Evolutionary conservation across 1,140 invertebrate species (phyloP).

Genomic region (Philopotamus ludificatus): DNA sequence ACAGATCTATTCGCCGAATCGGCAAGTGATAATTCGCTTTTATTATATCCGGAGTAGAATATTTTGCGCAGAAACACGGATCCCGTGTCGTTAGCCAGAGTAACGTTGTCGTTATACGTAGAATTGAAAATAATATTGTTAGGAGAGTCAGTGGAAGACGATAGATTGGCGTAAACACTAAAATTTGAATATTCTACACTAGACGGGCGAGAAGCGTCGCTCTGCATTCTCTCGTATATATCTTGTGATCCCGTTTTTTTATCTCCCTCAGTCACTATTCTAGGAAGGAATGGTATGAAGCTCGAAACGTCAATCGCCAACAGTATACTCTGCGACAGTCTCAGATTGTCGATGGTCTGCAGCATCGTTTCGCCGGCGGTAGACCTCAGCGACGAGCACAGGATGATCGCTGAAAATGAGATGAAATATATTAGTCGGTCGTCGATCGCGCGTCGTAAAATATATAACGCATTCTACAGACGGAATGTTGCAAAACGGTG

Average conservation of each 20-base stretch:
- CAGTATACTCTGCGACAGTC: conserved; percentile 47
- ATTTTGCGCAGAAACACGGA: too few relatives aligned
- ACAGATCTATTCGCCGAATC: not conserved
- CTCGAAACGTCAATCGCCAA: conserved; percentile 39
- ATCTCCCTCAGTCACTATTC: conserved; percentile 16
- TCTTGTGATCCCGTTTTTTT: not conserved
- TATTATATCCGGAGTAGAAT: too few relatives aligned
- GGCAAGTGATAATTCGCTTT: not conserved
- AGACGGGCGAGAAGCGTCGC: conserved; percentile 4
- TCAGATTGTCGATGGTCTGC: conserved; percentile 47
- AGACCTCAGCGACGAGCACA: conserved; percentile 51
- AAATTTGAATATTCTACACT: not conserved
- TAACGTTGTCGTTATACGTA: too few relatives aligned
- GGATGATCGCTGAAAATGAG: conserved; percentile 46
- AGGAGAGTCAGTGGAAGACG: conserved; percentile 10
- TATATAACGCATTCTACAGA: too few relatives aligned
- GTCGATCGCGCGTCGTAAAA: too few relatives aligned
- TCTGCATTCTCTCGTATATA: conserved; percentile 3
- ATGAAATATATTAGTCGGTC: too few relatives aligned
- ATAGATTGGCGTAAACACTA: not conserved
- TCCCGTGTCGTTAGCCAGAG: too few relatives aligned
- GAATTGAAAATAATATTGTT: too few relatives aligned
- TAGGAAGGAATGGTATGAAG: conserved; percentile 28
- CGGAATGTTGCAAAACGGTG: not conserved
- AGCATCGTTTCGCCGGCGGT: conserved; percentile 47